Evolutionary conservation across 1,140 invertebrate genomes (phyloP).

Genomic region (Trichonephila clavipes): DNA sequence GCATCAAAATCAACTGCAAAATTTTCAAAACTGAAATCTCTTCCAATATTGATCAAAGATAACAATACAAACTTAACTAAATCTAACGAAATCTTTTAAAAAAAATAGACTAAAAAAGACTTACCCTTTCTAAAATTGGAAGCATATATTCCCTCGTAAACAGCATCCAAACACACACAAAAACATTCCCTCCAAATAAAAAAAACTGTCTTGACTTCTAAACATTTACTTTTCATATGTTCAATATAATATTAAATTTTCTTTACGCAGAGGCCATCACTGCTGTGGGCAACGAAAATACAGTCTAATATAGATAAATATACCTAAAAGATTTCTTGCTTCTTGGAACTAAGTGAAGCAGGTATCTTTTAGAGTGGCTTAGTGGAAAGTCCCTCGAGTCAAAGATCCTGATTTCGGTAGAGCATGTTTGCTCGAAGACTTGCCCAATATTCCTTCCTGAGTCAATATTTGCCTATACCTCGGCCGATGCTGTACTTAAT

Average conservation of each 20-base stretch:
- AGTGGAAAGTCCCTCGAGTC: slow-evolving; percentile 61
- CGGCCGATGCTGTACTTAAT: slow-evolving; percentile 60
- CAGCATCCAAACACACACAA: not conserved
- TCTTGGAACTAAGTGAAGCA: not conserved
- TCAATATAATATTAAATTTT: slow-evolving; percentile 12
- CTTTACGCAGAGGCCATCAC: not conserved
- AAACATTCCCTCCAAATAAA: not conserved
- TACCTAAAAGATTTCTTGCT: slow-evolving; percentile 18
- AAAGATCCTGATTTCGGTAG: slow-evolving; percentile 58
- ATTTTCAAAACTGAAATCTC: no score
- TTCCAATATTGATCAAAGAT: no score
- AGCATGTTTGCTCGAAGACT: slow-evolving; percentile 55
- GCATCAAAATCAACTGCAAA: not conserved
- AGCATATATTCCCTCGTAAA: not conserved
- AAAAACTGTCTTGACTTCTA: not conserved
- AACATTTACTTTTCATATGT: slow-evolving; percentile 9
- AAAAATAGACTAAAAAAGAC: not conserved
- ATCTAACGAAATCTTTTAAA: no score
- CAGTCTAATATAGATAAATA: slow-evolving; percentile 4
- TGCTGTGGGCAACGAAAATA: slow-evolving; percentile 15
- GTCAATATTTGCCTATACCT: slow-evolving; percentile 69
- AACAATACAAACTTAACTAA: no score
- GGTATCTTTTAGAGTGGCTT: not conserved
- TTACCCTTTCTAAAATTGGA: not conserved
- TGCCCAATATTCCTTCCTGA: slow-evolving; percentile 63